Evolutionary conservation across 2,888 invertebrate genomes (phyloP).

Genomic region (Athalia rosae): DNA sequence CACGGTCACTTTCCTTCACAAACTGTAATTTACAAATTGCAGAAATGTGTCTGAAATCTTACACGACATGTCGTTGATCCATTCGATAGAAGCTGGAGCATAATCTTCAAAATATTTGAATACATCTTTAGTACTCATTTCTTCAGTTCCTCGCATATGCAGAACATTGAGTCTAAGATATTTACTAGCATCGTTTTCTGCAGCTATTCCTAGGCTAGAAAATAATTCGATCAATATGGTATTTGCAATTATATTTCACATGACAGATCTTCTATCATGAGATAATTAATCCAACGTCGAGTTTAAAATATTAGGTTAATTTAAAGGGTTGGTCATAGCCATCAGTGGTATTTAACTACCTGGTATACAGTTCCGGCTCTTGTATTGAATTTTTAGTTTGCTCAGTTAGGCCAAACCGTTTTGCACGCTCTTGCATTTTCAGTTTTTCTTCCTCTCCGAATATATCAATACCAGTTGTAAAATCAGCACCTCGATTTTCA

Average conservation of each 20-base stretch:
- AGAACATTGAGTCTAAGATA: conserved; percentile 83
- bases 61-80: conserved; percentile 88
- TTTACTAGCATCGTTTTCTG: conserved; percentile 76
- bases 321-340: neutral
- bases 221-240: neutral
- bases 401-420: conserved; percentile 76
- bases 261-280: neutral
- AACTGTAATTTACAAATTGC: neutral
- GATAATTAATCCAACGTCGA: neutral
- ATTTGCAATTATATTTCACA: neutral
- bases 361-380: conserved; percentile 73
- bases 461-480: conserved; percentile 75
- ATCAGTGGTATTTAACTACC: conserved; percentile 64
- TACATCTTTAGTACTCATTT: conserved; percentile 86
- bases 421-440: conserved; percentile 77
- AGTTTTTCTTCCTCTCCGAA: conserved; percentile 75
- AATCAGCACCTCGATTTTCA: conserved; percentile 70
- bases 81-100: conserved; percentile 86
- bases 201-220: conserved; percentile 76
- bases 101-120: conserved; percentile 87
- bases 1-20: conserved; percentile 22
- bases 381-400: conserved; percentile 70
- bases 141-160: conserved; percentile 84
- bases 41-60: conserved; percentile 64
- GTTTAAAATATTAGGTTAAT: neutral